phyloP scores from a whole-genome alignment of 2,888 invertebrate species.

The Cremastobaeus sp. region DNA sequence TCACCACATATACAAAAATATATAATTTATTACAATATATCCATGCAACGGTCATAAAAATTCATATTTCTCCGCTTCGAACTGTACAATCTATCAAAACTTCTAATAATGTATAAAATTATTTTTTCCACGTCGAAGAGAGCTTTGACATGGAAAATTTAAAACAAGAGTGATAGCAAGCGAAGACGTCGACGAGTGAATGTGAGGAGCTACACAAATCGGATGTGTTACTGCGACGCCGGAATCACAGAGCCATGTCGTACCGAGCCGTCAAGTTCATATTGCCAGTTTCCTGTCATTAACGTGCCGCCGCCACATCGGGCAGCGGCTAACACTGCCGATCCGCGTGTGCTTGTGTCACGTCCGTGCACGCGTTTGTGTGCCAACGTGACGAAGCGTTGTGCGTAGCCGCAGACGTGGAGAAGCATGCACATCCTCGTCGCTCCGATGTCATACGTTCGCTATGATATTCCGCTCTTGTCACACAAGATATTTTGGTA shows the following conservation, averaged over 20 bases:
- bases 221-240: slow-evolving; percentile 67
- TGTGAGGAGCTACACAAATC: slow-evolving; percentile 60
- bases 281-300: slow-evolving; percentile 78
- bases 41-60: too few relatives aligned
- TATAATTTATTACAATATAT: too few relatives aligned
- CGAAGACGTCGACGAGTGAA: too few relatives aligned
- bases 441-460: slow-evolving; percentile 30
- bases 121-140: too few relatives aligned
- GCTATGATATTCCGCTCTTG: slow-evolving; percentile 35
- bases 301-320: slow-evolving; percentile 73
- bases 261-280: slow-evolving; percentile 77
- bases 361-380: slow-evolving; percentile 33
- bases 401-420: slow-evolving; percentile 49
- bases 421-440: slow-evolving; percentile 36
- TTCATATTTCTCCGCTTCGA: too few relatives aligned
- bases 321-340: slow-evolving; percentile 49
- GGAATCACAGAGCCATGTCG: slow-evolving; percentile 69
- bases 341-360: slow-evolving; percentile 50
- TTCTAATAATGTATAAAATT: too few relatives aligned
- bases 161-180: too few relatives aligned
- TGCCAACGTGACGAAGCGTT: slow-evolving; percentile 52
- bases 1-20: too few relatives aligned
- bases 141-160: too few relatives aligned
- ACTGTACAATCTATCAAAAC: too few relatives aligned
- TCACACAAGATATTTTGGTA: slow-evolving; percentile 40